Evolutionary conservation across 2,888 invertebrate species (phyloP).

Genomic region (Quadroppia sp.): DNA sequence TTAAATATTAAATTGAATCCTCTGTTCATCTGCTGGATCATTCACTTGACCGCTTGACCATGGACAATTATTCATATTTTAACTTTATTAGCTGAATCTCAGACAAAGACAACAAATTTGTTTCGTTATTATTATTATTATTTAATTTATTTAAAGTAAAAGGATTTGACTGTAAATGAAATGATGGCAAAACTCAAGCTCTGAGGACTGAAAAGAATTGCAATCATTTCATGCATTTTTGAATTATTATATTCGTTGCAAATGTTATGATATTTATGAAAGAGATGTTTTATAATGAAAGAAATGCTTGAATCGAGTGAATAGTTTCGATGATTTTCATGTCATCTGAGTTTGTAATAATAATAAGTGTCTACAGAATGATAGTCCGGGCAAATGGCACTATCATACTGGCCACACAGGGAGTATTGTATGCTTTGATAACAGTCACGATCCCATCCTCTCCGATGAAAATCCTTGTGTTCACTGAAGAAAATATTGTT

Average conservation of each 20-base stretch:
- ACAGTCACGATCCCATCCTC: slow-evolving; percentile 31
- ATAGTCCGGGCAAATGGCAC: slow-evolving; percentile 10
- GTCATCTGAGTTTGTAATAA: slow-evolving; percentile 27
- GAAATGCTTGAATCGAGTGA: slow-evolving; percentile 6
- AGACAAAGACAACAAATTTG: too few species aligned
- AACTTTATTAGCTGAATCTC: too few species aligned
- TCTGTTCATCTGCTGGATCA: too few species aligned
- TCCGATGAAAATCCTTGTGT: too few species aligned
- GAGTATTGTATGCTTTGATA: slow-evolving; percentile 26
- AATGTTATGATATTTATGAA: neutral
- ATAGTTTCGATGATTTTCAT: slow-evolving; percentile 33
- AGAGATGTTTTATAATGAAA: neutral
- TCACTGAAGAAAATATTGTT: neutral
- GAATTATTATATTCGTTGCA: neutral
- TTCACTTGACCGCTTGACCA: too few species aligned
- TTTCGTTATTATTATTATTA: too few species aligned
- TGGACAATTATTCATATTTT: too few species aligned
- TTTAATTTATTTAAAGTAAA: too few species aligned
- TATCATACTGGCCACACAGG: slow-evolving; percentile 30
- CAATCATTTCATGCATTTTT: neutral
- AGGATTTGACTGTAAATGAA: too few species aligned
- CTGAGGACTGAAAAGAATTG: neutral
- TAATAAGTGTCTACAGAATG: slow-evolving; percentile 11
- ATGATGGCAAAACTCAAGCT: too few species aligned
- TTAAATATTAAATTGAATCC: too few species aligned